Base-by-base conservation (phyloP, 2,797 vertebrate species). In the Karalla daura region DNA sequence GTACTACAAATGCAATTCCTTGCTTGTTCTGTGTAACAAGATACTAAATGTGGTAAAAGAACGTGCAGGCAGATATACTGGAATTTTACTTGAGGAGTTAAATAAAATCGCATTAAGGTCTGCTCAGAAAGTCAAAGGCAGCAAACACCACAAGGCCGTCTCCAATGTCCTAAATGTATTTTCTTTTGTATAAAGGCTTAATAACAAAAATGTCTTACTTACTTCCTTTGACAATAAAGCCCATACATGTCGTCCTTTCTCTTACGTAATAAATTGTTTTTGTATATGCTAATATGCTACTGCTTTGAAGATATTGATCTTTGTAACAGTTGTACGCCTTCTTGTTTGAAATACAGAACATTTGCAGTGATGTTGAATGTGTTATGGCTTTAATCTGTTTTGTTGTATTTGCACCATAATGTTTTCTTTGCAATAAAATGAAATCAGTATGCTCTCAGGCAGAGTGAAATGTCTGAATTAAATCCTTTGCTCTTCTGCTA, bases 241-340 rank as follows among this genome's bases (percentile, higher is more conserved):
- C 21, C 33, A 25, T 69, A 51, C 39, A 60, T 6, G 43, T 4
- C 44, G n/a, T 53, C 1, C 45, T 65, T 61, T 60, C 8, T 52
- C 54, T 64, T 20, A 12, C 35, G 32, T 45, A 67, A 52, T 54
- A 14, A 2, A n/a, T n/a, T n/a, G n/a, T n/a, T 68, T 17, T 65
- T 69, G 59, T 81, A 61, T 72, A 56, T 78, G 75, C 45, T 49
- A 47, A 51, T 37, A 15, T 63, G n/a, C 61, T 70, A 53, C 58
- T 52, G 37, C 8, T 64, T 55, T 71, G 30, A 49, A 71, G 53
- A 71, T 68, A 45, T 17, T 50, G 32, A 65, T 36, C 37, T 20
- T 15, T 56, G 49, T 69, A 66, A 56, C 41, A 53, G 8, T 23
- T 66, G 50, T 54, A 18, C 55, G 21, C 6, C 21, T 54, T 70